Evolutionary conservation across 1,140 invertebrate species (phyloP), one percentile per base, ranked within the genome.

Genomic region (Heliothis subflexa): DNA sequence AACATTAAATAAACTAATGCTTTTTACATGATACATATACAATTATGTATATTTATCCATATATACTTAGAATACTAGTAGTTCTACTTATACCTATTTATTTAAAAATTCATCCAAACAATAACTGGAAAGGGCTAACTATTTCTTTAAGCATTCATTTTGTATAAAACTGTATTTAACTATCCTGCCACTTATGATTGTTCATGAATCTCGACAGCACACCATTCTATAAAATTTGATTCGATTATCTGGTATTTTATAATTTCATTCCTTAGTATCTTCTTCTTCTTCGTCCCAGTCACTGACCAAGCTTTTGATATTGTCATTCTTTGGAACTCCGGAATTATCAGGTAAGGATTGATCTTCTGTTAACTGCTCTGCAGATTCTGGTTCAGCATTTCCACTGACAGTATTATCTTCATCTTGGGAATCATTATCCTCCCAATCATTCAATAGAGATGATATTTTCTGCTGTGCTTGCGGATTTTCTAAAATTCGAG

Each of bases 371-470:
- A 7, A 40, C 59, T 61, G 9, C 12, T 68, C 64, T 49, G 64
- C 4, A 13, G 47, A 9, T 40, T 40, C 52, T 70, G 33, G 54
- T 66, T 80, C 54, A 72, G 47, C 59, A 57, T 78, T 77, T 40
- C 71, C 73, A 64, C 84, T 78, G 28, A 21, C 49, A 54, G 64
- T 50, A 80, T 80, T 45, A 3, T 47, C 79, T 33, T 80, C 90
- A 71, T 91, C 91, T 81, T 94, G 93, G 13, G 93, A 94, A 80
- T 95, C 94, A 89, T 94, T 94, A 57, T 95, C 94, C 78, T 95
- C 94, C 94, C 94, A 95, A 77, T 95, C 94, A 88, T 93, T 92
- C 21, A 95, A 80, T 14, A 95, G 86, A 21, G 91, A 92, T 33
- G 93, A 91, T 72, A 95, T 93, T 85, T 95, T 94, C 82, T 89